Base-by-base conservation (phyloP, 2,797 vertebrate species). In the Numenius phaeopus region DNA sequence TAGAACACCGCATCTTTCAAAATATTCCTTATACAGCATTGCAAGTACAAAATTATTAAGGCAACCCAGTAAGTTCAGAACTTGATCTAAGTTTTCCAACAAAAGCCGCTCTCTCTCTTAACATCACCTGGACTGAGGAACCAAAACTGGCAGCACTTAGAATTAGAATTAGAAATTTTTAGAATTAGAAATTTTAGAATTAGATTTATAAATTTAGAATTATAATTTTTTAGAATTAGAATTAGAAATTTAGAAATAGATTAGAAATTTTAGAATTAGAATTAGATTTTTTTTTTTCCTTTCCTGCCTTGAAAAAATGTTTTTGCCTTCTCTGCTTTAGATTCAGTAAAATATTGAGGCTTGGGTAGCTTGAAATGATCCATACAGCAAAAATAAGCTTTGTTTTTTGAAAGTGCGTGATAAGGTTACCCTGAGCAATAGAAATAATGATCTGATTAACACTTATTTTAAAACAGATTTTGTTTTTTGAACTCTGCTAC, bases 91-190 rank as follows among this genome's bases (percentile, higher is more conserved):
- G 13, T 44, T 92, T 79, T n/a, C 11, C 37, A 75, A 23, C 4
- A 79, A 66, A 85, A 70, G 2, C 4, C 71, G 10, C 5, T 61
- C 34, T 39, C 10, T n/a, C 32, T 72, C 8, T 34, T n/a, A 61
- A 5, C 23, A 72, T 55, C 26, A 52, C 2, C 5, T 42, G 18
- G 10, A 9, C 18, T 59, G 46, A 80, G 26, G 22, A 50, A 50
- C 17, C 5, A 80, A 50, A 86, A 64, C 5, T 1, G 2, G 18
- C 0, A 3, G 15, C 5, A 16, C 13, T 80, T 10, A n/a, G 26
- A 10, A 42, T 27, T 6, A 54, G 40, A 72, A 83, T n/a, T 37
- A 37, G 34, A 37, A 37, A 37, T 37, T 37, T 37, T 72, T 10
- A n/a, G 26, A 10, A 42, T 27, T 6, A 54, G 40, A 72, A 83